These are phyloP conservation scores for Sturnus vulgaris DNA, from an alignment of 2,113 vertebrate genomes.

Conservation along the genomic window DNA sequence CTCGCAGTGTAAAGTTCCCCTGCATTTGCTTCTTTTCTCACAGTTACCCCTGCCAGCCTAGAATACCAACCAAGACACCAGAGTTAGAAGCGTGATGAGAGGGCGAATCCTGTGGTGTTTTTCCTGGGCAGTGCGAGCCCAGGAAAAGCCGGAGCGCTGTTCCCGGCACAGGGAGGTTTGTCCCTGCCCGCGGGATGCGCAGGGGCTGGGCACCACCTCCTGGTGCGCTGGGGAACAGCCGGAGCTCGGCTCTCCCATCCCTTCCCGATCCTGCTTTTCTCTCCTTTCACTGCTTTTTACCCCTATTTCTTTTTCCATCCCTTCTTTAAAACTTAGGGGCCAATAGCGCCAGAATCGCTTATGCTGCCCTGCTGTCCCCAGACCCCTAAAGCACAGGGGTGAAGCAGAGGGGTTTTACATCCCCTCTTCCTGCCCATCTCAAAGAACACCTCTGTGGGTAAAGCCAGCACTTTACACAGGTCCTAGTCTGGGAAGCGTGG, in stretches of 20 bases:
- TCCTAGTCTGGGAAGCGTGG: fast-evolving
- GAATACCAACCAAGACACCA: neutral
- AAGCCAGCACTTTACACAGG: neutral
- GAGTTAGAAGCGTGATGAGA: neutral
- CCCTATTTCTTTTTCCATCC: neutral
- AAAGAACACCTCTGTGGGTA: fast-evolving
- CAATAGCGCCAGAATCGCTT: neutral
- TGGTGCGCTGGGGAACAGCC: conserved; percentile 69
- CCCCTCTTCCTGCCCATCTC: no score
- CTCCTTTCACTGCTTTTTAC: neutral
- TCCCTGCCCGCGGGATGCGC: neutral
- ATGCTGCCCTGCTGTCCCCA: neutral
- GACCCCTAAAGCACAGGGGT: neutral
- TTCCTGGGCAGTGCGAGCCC: neutral
- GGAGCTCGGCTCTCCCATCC: neutral
- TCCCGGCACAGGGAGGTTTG: neutral
- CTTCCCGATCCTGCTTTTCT: fast-evolving
- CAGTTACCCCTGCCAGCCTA: neutral
- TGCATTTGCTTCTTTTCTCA: neutral
- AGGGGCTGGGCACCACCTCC: conserved; percentile 87
- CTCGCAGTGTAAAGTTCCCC: neutral
- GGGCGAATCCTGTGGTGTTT: neutral
- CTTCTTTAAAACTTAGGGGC: neutral
- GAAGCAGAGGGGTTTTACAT: neutral
- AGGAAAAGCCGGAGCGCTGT: neutral